Percentiles rank a stretch among this genome's conserved stretches.
Evolutionary conservation across 2,113 vertebrate species (phyloP).

Genomic region (Paraplagusia blochii): DNA sequence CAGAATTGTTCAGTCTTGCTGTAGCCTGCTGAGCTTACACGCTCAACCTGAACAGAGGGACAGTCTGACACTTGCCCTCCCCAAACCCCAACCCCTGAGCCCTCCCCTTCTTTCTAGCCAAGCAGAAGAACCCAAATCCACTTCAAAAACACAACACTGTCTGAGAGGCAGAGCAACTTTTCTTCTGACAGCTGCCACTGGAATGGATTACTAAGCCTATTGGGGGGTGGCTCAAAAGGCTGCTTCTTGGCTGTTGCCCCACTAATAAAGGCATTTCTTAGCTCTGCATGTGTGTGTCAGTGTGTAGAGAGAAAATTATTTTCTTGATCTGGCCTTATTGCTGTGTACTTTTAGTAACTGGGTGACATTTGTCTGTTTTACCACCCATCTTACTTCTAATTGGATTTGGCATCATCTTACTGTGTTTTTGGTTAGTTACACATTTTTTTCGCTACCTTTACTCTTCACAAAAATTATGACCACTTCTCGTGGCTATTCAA

Average conservation of each 20-base stretch:
- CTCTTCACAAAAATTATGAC: conserved; percentile 29
- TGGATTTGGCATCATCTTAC: conserved; percentile 13
- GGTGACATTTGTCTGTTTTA: conserved; percentile 10
- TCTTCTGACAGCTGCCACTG: conserved; percentile 78
- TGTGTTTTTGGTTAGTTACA: conserved; percentile 19
- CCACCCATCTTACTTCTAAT: background rate
- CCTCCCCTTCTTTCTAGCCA: conserved; percentile 48
- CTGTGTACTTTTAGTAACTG: conserved; percentile 21
- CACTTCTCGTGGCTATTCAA: conserved; percentile 55
- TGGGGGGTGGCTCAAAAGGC: conserved; percentile 63
- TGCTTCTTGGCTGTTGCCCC: conserved; percentile 60
- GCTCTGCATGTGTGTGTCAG: conserved; percentile 28
- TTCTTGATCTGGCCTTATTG: conserved; percentile 45
- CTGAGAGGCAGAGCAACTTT: conserved; percentile 73
- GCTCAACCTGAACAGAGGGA: conserved; percentile 58
- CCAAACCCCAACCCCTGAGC: background rate
- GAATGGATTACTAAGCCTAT: conserved; percentile 75
- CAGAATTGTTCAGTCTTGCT: conserved; percentile 73
- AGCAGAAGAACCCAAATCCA: conserved; percentile 69
- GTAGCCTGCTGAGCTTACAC: conserved; percentile 69
- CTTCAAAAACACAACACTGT: conserved; percentile 55
- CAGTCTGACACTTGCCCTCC: conserved; percentile 67
- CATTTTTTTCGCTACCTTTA: conserved; percentile 33
- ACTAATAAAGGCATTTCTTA: conserved; percentile 69
- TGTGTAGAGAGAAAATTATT: conserved; percentile 32